Conservation (phyloP, 2,888 invertebrate species). For the Ommatoiulus sabulosus region DNA sequence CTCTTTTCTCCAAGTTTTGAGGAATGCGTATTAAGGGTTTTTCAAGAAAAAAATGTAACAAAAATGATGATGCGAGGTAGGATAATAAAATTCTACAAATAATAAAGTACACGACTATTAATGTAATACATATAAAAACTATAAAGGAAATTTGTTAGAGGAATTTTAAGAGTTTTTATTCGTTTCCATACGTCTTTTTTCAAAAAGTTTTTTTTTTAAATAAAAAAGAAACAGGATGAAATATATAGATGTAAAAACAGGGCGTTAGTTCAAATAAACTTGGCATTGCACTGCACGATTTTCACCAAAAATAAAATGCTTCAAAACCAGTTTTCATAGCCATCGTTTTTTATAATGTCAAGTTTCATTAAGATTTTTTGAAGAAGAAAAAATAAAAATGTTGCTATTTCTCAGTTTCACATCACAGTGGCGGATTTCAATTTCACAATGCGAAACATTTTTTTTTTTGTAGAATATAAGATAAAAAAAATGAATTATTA, state of each 20-base stretch:
- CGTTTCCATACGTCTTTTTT: neutral
- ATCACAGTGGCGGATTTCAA: neutral
- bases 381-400: neutral
- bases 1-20: conserved; percentile 21
- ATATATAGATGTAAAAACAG: conserved; percentile 42
- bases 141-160: conserved; percentile 21
- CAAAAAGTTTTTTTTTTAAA: neutral
- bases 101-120: conserved; percentile 43
- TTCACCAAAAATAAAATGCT: conserved; percentile 28
- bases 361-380: conserved; percentile 29
- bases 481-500: neutral
- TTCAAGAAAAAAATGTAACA: neutral
- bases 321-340: conserved; percentile 35
- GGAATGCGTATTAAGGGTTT: conserved; percentile 31
- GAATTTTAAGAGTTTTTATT: neutral
- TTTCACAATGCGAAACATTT: neutral
- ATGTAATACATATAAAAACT: conserved; percentile 42
- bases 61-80: conserved; percentile 33
- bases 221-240: conserved; percentile 11
- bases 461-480: neutral
- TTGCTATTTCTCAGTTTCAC: neutral
- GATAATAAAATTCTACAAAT: conserved; percentile 40
- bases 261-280: conserved; percentile 43
- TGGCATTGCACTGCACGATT: conserved; percentile 36
- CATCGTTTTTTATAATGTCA: conserved; percentile 38